Evolutionary conservation across 1,140 invertebrate genomes (phyloP).

Genomic region (Paralvinella palmiformis): DNA sequence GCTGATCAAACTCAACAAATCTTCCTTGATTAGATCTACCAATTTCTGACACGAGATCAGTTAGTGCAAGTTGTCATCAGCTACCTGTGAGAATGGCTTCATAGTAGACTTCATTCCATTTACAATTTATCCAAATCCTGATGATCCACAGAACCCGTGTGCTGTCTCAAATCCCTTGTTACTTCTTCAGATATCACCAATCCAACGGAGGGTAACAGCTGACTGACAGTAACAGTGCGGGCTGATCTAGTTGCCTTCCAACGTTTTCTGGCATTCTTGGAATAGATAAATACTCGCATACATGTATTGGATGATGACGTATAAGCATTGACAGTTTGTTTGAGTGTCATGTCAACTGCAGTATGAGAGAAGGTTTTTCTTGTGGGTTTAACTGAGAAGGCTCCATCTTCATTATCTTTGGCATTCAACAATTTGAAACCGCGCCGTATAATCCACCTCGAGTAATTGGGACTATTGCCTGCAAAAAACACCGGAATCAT

Average conservation of each 20-base stretch:
- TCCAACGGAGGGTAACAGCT: neutral
- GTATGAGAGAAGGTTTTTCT: neutral
- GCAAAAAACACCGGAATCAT: neutral
- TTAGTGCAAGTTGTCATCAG: neutral
- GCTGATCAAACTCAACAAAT: neutral
- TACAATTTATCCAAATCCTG: neutral
- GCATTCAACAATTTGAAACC: neutral
- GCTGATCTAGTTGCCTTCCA: neutral
- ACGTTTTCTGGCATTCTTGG: neutral
- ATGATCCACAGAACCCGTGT: neutral
- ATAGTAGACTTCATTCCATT: neutral
- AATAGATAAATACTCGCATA: neutral
- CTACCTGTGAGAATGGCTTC: neutral
- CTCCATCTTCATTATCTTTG: neutral
- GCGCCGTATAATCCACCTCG: neutral
- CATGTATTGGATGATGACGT: neutral
- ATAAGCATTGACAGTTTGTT: neutral
- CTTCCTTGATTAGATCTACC: neutral
- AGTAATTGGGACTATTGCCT: neutral
- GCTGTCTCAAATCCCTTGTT: neutral
- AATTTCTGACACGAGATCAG: neutral
- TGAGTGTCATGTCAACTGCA: neutral
- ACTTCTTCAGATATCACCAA: neutral
- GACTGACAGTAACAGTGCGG: neutral
- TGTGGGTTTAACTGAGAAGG: neutral